phyloP scores from a whole-genome alignment of 2,888 invertebrate species.

The Aleiodes alternator region DNA sequence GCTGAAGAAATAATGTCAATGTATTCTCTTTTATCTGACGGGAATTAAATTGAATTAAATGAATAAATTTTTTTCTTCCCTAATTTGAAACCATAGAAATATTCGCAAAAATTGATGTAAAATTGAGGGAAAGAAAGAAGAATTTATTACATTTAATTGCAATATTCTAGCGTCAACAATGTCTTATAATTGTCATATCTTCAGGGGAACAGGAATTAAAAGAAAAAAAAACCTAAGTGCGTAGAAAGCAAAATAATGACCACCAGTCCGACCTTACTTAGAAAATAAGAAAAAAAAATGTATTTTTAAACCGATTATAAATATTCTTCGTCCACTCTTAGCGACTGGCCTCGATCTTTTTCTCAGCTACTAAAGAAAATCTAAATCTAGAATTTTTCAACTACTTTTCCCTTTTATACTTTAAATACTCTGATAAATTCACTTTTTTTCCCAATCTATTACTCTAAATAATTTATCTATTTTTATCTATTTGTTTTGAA shows the following conservation, averaged over 20 bases:
- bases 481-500: neutral
- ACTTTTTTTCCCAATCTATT: neutral
- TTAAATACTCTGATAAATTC: conserved; percentile 4
- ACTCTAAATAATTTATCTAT: neutral
- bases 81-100: too few species aligned
- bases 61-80: neutral
- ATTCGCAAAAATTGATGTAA: neutral
- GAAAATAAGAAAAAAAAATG: neutral
- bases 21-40: neutral
- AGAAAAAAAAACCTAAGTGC: neutral
- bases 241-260: conserved; percentile 3
- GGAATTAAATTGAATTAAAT: neutral
- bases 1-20: neutral
- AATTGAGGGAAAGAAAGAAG: neutral
- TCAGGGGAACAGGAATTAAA: conserved; percentile 15
- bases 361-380: neutral
- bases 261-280: conserved; percentile 28
- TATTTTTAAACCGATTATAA: neutral
- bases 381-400: neutral
- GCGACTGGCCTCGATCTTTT: neutral
- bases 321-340: neutral
- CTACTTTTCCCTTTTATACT: conserved; percentile 1
- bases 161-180: neutral
- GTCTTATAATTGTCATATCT: conserved; percentile 8
- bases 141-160: neutral